These are phyloP conservation scores for Melanotaenia trifasciata DNA, from an alignment of 2,797 vertebrate species.

Conservation along the genomic window DNA sequence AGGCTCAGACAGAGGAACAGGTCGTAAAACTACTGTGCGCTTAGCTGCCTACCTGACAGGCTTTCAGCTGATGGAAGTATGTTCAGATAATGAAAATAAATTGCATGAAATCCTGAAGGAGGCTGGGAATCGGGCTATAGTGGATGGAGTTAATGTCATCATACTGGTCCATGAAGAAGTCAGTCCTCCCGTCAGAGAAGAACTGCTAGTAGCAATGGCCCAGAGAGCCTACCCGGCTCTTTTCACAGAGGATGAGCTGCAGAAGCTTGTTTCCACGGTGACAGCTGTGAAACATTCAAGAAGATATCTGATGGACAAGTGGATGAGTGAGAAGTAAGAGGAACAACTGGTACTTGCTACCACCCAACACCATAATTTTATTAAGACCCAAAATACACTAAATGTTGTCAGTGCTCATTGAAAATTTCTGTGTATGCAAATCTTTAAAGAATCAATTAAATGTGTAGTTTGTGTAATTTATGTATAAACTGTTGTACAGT, in stretches of 20 bases:
- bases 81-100: constrained; percentile 67
- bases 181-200: constrained; percentile 68
- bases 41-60: constrained; percentile 79
- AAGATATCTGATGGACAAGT: constrained; percentile 62
- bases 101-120: constrained; percentile 77
- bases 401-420: background rate
- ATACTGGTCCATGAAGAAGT: constrained; percentile 82
- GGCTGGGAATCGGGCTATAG: constrained; percentile 72
- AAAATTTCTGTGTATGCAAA: background rate
- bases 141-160: constrained; percentile 64
- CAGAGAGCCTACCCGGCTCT: constrained; percentile 78
- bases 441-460: background rate
- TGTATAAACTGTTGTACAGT: constrained; percentile 47
- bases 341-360: background rate
- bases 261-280: constrained; percentile 63
- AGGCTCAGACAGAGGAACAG: constrained; percentile 74
- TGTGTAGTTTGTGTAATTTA: background rate
- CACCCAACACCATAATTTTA: background rate
- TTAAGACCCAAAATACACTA: background rate
- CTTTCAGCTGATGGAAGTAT: constrained; percentile 79
- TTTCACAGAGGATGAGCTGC: constrained; percentile 76
- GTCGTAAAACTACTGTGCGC: constrained; percentile 81
- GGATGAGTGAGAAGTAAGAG: constrained; percentile 81
- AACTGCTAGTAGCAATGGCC: constrained; percentile 80
- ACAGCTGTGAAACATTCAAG: constrained; percentile 55